Conservation (phyloP, 2,888 invertebrate species). For the Cryptus armator region DNA sequence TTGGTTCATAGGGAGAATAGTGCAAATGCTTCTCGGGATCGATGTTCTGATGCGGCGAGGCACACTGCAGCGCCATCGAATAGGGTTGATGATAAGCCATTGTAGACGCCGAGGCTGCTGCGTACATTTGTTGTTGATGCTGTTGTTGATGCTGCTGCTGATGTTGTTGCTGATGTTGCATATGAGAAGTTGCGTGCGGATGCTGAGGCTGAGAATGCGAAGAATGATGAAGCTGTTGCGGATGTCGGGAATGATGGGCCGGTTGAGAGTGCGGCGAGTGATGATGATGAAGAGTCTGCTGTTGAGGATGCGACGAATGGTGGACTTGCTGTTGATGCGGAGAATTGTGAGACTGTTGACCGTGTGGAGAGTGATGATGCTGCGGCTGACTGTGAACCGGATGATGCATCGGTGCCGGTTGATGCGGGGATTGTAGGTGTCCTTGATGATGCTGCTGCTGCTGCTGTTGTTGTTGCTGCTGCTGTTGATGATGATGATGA, state of each 20-base stretch:
- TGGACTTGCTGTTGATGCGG: slow-evolving; percentile 76
- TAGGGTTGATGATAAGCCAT: slow-evolving; percentile 77
- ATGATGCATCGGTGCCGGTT: slow-evolving; percentile 84
- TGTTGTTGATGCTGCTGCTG: slow-evolving; percentile 69
- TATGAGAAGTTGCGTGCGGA: slow-evolving; percentile 62
- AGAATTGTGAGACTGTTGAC: slow-evolving; percentile 83
- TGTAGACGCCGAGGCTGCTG: slow-evolving; percentile 71
- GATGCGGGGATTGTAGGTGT: slow-evolving; percentile 71
- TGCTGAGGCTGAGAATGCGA: slow-evolving; percentile 85
- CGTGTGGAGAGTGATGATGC: slow-evolving; percentile 68
- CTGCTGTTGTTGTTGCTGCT: slow-evolving; percentile 62
- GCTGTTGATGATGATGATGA: slow-evolving; percentile 62
- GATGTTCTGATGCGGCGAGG: slow-evolving; percentile 69
- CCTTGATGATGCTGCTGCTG: slow-evolving; percentile 84
- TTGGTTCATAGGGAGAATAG: slow-evolving; percentile 78
- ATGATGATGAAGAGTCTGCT: slow-evolving; percentile 65
- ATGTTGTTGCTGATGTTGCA: slow-evolving; percentile 72
- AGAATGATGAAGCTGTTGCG: slow-evolving; percentile 83
- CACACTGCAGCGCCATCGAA: slow-evolving; percentile 70
- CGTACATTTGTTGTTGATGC: slow-evolving; percentile 77
- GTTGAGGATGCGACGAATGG: slow-evolving; percentile 71
- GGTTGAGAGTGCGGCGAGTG: slow-evolving; percentile 73
- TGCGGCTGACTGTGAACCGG: slow-evolving; percentile 71
- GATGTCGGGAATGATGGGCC: slow-evolving; percentile 86
- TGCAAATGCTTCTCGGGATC: slow-evolving; percentile 80